Percentiles rank a stretch among this genome's conserved stretches.
These are phyloP conservation scores for Albula glossodonta DNA, from an alignment of 2,113 vertebrate species.

Conservation along the genomic window DNA sequence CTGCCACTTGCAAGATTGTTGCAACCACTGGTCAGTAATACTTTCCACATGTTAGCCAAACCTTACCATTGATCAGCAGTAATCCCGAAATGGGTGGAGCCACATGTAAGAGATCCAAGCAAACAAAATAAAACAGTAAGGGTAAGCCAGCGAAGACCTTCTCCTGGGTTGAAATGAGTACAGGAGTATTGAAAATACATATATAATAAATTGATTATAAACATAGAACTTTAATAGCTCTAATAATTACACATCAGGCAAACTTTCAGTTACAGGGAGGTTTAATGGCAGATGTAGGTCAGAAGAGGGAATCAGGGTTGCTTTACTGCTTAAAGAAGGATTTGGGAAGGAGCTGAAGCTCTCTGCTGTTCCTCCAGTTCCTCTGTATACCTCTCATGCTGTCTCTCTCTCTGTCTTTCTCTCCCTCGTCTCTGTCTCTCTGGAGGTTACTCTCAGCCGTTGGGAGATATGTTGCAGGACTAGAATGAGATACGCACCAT, in stretches of 20 bases:
- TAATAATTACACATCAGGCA: not conserved
- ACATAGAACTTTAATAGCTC: too few relatives aligned
- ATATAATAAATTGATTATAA: too few relatives aligned
- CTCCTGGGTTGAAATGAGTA: too few relatives aligned
- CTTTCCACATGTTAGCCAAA: not conserved
- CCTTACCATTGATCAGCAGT: too few relatives aligned
- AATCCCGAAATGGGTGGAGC: too few relatives aligned
- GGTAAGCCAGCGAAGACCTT: too few relatives aligned
- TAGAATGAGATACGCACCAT: not conserved
- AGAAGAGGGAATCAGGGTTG: not conserved
- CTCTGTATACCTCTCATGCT: not conserved
- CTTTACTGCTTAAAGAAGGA: not conserved
- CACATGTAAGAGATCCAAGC: not conserved
- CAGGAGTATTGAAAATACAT: too few relatives aligned
- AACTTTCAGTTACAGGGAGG: not conserved
- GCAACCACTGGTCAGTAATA: constrained; percentile 9
- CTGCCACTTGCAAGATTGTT: not conserved
- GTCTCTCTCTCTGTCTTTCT: not conserved
- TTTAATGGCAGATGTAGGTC: not conserved
- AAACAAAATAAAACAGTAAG: not conserved
- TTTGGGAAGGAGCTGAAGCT: not conserved
- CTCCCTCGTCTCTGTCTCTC: not conserved
- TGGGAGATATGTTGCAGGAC: not conserved
- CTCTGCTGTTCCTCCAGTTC: not conserved
- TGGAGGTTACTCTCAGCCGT: not conserved